Evolutionary conservation across 92 coral and sea anemone genomes (phyloP).

Genomic region (Zoanthus sansibaricus): DNA sequence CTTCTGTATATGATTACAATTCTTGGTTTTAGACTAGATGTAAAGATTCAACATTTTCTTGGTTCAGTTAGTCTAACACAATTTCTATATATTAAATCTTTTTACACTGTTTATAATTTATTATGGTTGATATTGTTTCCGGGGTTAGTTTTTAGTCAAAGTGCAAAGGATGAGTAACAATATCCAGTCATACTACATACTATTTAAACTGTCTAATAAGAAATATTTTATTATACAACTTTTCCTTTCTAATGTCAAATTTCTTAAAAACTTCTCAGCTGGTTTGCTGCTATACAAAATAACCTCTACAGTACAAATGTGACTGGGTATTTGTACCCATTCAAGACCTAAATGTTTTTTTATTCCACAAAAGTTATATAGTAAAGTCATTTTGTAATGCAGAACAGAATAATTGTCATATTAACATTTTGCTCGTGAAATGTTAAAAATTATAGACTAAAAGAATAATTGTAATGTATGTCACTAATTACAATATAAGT

Average conservation of each 20-base stretch:
- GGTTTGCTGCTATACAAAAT: conserved; percentile 4
- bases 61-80: conserved; percentile 12
- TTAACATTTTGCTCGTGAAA: background rate
- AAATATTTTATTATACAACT: conserved; percentile 3
- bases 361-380: conserved; percentile 3
- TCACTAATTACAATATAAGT: background rate
- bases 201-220: background rate
- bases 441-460: conserved; percentile 16
- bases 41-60: conserved; percentile 18
- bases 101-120: background rate
- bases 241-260: conserved; percentile 12
- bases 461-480: conserved; percentile 1
- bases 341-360: background rate
- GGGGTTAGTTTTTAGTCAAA: background rate
- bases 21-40: background rate
- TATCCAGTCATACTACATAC: background rate
- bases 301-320: background rate
- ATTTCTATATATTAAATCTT: background rate
- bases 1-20: conserved; percentile 1
- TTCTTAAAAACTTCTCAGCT: conserved; percentile 8
- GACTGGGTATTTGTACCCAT: background rate
- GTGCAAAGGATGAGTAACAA: background rate
- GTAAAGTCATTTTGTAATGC: conserved; percentile 10
- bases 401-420: conserved; percentile 14
- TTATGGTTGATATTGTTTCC: background rate